These are phyloP conservation scores for Scopus umbretta DNA, from an alignment of 2,113 vertebrate genomes.

Conservation along the genomic window DNA sequence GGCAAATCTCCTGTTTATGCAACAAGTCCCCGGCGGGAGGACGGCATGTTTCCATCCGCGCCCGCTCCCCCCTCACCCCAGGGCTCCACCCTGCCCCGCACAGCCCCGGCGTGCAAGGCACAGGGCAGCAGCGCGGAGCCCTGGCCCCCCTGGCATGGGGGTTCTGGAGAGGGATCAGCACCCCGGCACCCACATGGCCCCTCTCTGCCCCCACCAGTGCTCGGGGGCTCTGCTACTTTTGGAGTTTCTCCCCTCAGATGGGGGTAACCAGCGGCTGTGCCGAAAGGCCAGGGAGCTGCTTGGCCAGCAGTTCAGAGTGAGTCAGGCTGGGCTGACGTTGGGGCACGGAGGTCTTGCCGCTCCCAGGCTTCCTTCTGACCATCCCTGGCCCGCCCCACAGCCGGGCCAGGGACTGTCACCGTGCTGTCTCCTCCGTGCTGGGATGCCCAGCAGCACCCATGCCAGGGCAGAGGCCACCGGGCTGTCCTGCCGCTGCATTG, in stretches of 20 bases:
- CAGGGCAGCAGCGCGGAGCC: accelerated
- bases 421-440: accelerated
- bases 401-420: not conserved
- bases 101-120: not conserved
- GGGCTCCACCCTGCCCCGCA: conserved; percentile 29
- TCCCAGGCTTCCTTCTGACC: conserved; percentile 5
- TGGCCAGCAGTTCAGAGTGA: not conserved
- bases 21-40: conserved; percentile 3
- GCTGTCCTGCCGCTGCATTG: not conserved
- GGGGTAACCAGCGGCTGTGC: not conserved
- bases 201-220: not conserved
- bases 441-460: not conserved
- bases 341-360: not conserved
- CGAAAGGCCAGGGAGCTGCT: not conserved
- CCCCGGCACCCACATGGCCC: not conserved
- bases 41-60: conserved; percentile 33
- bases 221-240: not conserved
- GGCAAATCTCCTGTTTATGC: conserved; percentile 56
- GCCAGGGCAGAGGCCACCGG: not conserved
- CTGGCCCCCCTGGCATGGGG: accelerated
- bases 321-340: conserved; percentile 12
- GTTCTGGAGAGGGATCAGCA: not conserved
- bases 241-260: not conserved
- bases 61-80: not conserved
- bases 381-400: not conserved